Evolutionary conservation across 2,113 vertebrate species (phyloP).

Genomic region (Stigmatopora nigra): DNA sequence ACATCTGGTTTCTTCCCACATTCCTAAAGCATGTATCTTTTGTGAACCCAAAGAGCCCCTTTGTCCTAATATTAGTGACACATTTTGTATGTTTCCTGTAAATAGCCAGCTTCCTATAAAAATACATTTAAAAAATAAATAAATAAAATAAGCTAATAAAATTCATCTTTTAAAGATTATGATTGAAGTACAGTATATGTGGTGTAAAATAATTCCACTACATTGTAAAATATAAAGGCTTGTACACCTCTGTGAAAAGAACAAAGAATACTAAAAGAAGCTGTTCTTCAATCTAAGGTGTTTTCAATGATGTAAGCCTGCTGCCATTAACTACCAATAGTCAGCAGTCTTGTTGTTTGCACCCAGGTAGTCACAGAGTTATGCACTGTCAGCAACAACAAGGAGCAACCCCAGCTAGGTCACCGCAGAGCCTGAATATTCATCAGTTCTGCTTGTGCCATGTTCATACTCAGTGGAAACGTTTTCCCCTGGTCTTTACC

Average conservation of each 20-base stretch:
- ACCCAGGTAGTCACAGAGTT: constrained; percentile 45
- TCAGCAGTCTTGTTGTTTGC: constrained; percentile 47
- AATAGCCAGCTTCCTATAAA: background rate
- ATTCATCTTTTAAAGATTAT: background rate
- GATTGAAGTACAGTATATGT: background rate
- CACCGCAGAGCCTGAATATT: constrained; percentile 44
- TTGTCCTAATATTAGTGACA: background rate
- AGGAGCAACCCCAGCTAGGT: constrained; percentile 40
- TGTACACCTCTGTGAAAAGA: background rate
- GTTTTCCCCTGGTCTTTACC: constrained; percentile 11
- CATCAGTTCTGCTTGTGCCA: constrained; percentile 43
- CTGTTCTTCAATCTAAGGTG: constrained; percentile 20
- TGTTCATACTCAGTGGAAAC: constrained; percentile 23
- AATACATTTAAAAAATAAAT: background rate
- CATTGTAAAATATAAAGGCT: background rate
- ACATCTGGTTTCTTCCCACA: background rate
- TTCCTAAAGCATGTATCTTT: background rate
- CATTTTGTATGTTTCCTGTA: background rate
- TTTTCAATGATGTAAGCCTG: constrained; percentile 46
- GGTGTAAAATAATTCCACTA: background rate
- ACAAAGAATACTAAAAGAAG: constrained; percentile 15
- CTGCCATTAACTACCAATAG: constrained; percentile 42
- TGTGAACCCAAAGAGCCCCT: background rate
- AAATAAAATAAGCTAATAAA: background rate
- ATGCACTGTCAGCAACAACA: constrained; percentile 48